Conservation (phyloP, 2,797 vertebrate species). For the Coccyzus lansbergi region DNA sequence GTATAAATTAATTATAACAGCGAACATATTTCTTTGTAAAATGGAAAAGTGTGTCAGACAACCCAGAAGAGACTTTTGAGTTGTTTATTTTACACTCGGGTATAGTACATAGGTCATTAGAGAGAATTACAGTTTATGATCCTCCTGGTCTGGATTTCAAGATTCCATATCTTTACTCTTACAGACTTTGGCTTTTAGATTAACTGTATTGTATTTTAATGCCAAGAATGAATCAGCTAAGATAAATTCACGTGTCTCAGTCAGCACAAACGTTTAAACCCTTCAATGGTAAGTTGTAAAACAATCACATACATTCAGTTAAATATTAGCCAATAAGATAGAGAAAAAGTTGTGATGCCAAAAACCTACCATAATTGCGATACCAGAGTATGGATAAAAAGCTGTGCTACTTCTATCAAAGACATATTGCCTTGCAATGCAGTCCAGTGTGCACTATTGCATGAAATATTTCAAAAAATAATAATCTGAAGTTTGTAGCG, state of each 20-base stretch:
- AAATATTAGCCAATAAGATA: constrained; percentile 65
- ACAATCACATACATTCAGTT: constrained; percentile 52
- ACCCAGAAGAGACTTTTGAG: not conserved
- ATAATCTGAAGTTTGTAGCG: not conserved
- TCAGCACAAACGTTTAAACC: constrained; percentile 65
- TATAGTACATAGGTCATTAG: constrained; percentile 53
- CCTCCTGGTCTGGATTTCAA: constrained; percentile 47
- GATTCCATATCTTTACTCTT: constrained; percentile 64
- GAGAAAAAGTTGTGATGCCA: not conserved
- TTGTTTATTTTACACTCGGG: constrained; percentile 26
- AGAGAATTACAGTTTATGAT: constrained; percentile 54
- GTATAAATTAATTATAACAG: not conserved
- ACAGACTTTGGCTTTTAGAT: constrained; percentile 67
- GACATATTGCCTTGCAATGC: not conserved
- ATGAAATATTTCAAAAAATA: not conserved
- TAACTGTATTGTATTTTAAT: constrained; percentile 51
- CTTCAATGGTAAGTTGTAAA: constrained; percentile 49
- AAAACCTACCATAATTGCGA: not conserved
- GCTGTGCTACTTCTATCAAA: not conserved
- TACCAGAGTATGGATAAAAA: not conserved
- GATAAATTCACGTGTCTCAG: constrained; percentile 56
- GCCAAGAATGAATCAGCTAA: constrained; percentile 47
- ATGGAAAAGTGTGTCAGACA: not conserved
- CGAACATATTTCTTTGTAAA: not conserved
- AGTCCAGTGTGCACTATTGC: not conserved